These are phyloP conservation scores for Agelaius phoeniceus DNA, from an alignment of 2,113 vertebrate genomes.

Conservation along the genomic window DNA sequence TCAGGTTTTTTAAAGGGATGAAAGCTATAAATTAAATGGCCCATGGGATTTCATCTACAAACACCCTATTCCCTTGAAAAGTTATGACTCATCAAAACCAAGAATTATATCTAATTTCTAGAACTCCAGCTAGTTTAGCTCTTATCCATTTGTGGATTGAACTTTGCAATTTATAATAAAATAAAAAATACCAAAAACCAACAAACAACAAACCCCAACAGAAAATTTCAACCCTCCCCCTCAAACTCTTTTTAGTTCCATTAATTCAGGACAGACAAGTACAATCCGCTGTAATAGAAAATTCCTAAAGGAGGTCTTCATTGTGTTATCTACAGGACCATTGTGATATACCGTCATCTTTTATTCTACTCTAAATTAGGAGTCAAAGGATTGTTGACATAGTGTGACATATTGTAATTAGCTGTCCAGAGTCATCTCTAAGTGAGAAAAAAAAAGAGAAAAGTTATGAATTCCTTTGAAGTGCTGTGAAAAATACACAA, in stretches of 20 bases:
- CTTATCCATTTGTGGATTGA: not conserved
- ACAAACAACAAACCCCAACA: not conserved
- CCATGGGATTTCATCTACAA: slow-evolving; percentile 41
- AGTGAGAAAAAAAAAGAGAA: not conserved
- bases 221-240: not conserved
- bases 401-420: not conserved
- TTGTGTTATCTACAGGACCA: not conserved
- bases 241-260: not conserved
- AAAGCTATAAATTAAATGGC: slow-evolving; percentile 68
- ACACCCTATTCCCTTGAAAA: slow-evolving; percentile 1
- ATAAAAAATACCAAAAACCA: not conserved
- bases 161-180: not conserved
- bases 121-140: slow-evolving; percentile 11
- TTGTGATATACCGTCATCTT: not conserved
- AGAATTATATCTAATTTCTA: slow-evolving; percentile 24
- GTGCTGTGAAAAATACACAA: not conserved
- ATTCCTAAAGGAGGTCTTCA: not conserved
- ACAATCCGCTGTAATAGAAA: not conserved
- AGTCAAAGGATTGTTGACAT: not conserved
- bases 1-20: slow-evolving; percentile 50
- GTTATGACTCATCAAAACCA: slow-evolving; percentile 60
- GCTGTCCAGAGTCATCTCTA: not conserved
- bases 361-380: not conserved
- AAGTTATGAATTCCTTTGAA: not conserved
- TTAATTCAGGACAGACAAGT: not conserved